These are phyloP conservation scores for Eueremaeus valkanovi DNA, from an alignment of 2,888 invertebrate genomes.

Conservation along the genomic window DNA sequence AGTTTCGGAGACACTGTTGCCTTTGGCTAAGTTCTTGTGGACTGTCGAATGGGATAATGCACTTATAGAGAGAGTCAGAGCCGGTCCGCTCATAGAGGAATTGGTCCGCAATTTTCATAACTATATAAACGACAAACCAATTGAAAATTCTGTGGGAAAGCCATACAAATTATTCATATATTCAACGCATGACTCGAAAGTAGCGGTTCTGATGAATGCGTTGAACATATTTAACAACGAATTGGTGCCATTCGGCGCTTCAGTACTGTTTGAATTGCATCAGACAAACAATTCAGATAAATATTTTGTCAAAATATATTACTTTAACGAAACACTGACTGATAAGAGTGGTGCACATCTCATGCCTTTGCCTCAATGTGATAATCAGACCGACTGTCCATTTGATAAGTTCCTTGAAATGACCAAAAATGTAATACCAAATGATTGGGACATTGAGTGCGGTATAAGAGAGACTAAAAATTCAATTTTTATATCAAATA, in stretches of 20 bases:
- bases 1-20: background rate
- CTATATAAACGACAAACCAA: background rate
- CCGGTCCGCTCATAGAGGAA: constrained; percentile 19
- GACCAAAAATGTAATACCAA: constrained; percentile 9
- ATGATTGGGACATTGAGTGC: constrained; percentile 31
- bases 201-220: constrained; percentile 31
- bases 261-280: constrained; percentile 39
- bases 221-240: constrained; percentile 32
- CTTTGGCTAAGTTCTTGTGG: constrained; percentile 21
- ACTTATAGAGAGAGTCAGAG: background rate
- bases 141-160: background rate
- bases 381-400: constrained; percentile 21
- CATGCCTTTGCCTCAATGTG: constrained; percentile 24
- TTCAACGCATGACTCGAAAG: constrained; percentile 39
- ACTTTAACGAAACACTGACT: constrained; percentile 37
- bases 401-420: background rate
- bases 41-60: background rate
- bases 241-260: constrained; percentile 35
- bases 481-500: background rate
- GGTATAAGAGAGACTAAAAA: background rate
- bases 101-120: background rate
- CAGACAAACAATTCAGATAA: background rate
- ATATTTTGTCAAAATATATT: constrained; percentile 38
- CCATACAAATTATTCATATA: constrained; percentile 24
- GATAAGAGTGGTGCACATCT: constrained; percentile 11